phyloP scores from a whole-genome alignment of 1,140 invertebrate species.

The Drosophila nebulosa region DNA sequence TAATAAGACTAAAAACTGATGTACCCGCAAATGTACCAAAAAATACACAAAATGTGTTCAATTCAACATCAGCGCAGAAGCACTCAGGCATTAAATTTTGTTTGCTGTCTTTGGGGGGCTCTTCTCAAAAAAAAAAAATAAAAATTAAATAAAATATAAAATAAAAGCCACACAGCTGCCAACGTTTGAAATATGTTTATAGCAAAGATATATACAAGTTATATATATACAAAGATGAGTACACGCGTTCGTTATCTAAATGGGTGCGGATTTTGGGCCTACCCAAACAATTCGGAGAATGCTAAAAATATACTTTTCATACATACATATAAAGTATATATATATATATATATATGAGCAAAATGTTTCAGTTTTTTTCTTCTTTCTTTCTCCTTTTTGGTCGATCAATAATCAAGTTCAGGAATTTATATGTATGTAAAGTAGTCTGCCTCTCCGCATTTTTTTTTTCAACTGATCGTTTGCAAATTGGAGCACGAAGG shows the following conservation, averaged over 20 bases:
- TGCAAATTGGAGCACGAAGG: no score
- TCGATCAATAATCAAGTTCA: neutral
- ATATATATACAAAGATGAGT: slow-evolving; percentile 11
- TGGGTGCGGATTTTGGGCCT: neutral
- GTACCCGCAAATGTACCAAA: neutral
- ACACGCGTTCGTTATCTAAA: slow-evolving; percentile 39
- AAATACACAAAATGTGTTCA: neutral
- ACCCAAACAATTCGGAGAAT: neutral
- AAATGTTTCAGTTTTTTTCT: neutral
- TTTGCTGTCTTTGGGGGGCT: neutral
- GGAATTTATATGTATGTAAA: neutral
- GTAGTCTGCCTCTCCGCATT: no score
- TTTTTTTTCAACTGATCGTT: no score
- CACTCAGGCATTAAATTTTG: neutral
- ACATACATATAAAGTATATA: neutral
- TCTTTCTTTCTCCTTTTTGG: neutral
- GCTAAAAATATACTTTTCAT: neutral
- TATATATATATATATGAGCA: neutral
- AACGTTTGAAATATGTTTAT: slow-evolving; percentile 7
- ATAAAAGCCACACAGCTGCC: neutral
- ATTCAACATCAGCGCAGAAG: neutral
- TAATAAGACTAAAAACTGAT: neutral
- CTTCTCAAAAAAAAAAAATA: neutral
- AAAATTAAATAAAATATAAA: neutral
- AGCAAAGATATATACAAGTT: slow-evolving; percentile 11